A percentile compares a stretch with the other conserved stretches of the same genome.
These are phyloP conservation scores for Dinomys branickii DNA, from an alignment of 2,113 vertebrate species.

Conservation along the genomic window DNA sequence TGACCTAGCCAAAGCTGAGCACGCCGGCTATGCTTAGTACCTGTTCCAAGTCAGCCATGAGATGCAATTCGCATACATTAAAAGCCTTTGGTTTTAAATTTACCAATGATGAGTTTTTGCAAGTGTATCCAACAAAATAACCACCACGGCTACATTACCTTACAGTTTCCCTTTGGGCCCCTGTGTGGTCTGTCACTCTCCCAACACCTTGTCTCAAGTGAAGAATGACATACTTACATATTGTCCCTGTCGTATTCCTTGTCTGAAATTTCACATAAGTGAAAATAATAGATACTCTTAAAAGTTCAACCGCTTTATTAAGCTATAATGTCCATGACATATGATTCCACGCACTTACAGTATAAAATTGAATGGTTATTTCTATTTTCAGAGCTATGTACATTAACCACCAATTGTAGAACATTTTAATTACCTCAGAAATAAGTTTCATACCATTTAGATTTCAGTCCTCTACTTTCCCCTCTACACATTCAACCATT, in stretches of 20 bases:
- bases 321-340: not conserved
- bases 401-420: not conserved
- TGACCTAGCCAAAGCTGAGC: not conserved
- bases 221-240: not conserved
- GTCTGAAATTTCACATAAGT: not conserved
- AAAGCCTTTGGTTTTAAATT: slow-evolving; percentile 8
- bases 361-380: not conserved
- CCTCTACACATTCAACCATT: not conserved
- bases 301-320: not conserved
- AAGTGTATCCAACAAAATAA: not conserved
- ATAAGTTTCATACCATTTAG: not conserved
- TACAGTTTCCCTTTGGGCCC: not conserved
- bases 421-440: not conserved
- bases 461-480: not conserved
- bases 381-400: not conserved
- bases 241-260: not conserved
- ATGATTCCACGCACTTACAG: not conserved
- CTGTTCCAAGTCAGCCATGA: not conserved
- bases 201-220: too few relatives aligned
- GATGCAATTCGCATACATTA: not conserved
- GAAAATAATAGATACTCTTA: not conserved
- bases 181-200: not conserved
- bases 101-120: not conserved
- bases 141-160: not conserved
- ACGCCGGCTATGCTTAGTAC: not conserved